Base-by-base conservation (phyloP, 2,797 vertebrate species). In the Mus spretus region DNA sequence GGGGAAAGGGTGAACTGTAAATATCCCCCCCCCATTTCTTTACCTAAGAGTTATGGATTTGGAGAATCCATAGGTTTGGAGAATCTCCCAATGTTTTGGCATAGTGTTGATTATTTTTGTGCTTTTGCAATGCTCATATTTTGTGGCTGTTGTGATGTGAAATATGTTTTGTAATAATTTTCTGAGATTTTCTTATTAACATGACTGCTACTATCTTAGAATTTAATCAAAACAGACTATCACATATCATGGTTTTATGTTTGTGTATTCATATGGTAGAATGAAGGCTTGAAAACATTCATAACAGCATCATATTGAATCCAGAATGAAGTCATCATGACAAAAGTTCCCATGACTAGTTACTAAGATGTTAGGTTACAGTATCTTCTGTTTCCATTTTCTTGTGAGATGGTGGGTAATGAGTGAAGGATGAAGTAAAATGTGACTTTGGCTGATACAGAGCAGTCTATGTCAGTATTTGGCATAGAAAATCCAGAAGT, bases 391-490 rank as follows among this genome's bases (percentile, higher is more conserved):
- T 84, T 84, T 96, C 19, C 9, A 91, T 44, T 1, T 87, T 97
- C 91, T 57, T 75, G 40, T 50, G 53, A 95, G 57, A 31, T 37
- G 63, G 13, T 93, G 44, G 13, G 57, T 93, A 28, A 59, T 87
- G 65, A 92, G 11, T 87, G 53, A 94, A 28, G 11, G 34, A 74
- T 89, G 74, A 47, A 89, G 59, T 57, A 89, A 86, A 93, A 80
- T 95, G 26, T 65, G 34, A 96, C 92, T 86, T 95, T 96, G 79
- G 70, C 67, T 91, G 44, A 88, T 47, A 91, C 12, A 92, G 53
- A 92, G 75, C 8, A 63, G 82, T 77, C 40, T 77, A 47, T 74
- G 72, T 40, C 72, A 40, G 37, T 40, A 24, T n/a, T 74, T 74
- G 72, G n/a, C 37, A 74, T 24, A 40, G 20, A 78, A 96, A 24